These are phyloP conservation scores for Acanthococcus lagerstroemiae DNA, from an alignment of 2,888 invertebrate genomes.

Conservation along the genomic window DNA sequence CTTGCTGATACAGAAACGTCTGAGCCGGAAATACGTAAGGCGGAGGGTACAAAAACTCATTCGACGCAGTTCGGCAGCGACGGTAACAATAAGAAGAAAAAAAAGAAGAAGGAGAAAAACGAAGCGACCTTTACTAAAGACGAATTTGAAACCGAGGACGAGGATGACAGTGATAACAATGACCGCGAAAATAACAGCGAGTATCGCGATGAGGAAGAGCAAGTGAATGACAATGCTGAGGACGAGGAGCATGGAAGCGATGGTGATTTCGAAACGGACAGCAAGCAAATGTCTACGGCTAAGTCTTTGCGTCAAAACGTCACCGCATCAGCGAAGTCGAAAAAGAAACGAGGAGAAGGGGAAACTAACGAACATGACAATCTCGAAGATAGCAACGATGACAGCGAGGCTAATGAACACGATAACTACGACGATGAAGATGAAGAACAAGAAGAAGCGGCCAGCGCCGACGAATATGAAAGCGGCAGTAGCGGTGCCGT, in stretches of 20 bases:
- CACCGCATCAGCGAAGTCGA: neutral
- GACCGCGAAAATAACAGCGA: neutral
- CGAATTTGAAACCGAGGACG: slow-evolving; percentile 32
- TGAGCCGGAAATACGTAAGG: too few relatives aligned
- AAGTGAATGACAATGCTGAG: slow-evolving; percentile 30
- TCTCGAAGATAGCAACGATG: slow-evolving; percentile 33
- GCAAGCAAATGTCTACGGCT: neutral
- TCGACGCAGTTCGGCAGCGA: neutral
- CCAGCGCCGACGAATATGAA: neutral
- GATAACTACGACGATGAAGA: slow-evolving; percentile 22
- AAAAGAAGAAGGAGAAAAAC: too few relatives aligned
- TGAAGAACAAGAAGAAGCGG: slow-evolving; percentile 15
- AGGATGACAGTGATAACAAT: neutral
- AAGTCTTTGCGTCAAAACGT: neutral
- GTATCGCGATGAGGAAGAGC: slow-evolving; percentile 33
- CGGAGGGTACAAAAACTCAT: too few relatives aligned
- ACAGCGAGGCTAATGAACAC: slow-evolving; percentile 32
- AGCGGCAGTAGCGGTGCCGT: neutral
- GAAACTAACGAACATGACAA: neutral
- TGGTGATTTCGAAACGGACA: too few relatives aligned
- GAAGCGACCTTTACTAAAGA: too few relatives aligned
- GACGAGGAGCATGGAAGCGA: neutral
- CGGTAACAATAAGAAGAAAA: neutral
- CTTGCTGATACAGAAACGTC: too few relatives aligned
- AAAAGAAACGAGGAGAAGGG: slow-evolving; percentile 1